Base-by-base conservation (phyloP, 1,140 invertebrate genomes). In the Hestina assimilis region DNA sequence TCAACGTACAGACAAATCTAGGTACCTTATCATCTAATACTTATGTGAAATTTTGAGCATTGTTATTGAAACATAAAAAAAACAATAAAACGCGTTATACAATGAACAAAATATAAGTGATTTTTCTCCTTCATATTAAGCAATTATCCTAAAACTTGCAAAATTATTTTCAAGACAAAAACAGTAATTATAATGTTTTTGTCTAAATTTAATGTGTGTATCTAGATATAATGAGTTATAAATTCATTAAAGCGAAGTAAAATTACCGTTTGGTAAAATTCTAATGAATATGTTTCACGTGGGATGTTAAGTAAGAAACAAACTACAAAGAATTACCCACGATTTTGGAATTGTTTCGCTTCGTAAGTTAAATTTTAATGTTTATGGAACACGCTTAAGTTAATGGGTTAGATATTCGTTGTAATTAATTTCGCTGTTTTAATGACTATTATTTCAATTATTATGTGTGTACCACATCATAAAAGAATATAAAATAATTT, bases 391-490 rank as follows among this genome's bases (percentile, higher is more conserved):
- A 66, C 57, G 42, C 41, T 60, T 45, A 45, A 45, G 33, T 53
- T 54, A 63, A 56, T 56, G 29, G 24, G 54, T 65, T 35, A 50
- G 64, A 53, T 72, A 63, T 64, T 64, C 57, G 42, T 57, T 51
- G 47, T 54, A 61, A 63, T 66, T 65, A 59, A 63, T 61, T 57
- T 62, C 46, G 58, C 56, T 15, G 61, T 45, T 72, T 65, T 51
- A 69, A 33, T 52, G 51, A 53, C 66, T 63, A 68, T 74, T 76
- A 74, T 66, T 69, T 64, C 63, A 68, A 65, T 55, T 23, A 28
- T 58, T 52, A 35, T 46, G 48, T 60, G 46, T 60, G 17, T 42
- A 53, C 17, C 43, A 43, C 26, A 11, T 60, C 26, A 33, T 42
- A 42, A 50, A 48, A 60, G 15, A 60, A 38, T 35, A 4, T 52